phyloP scores from a whole-genome alignment of 2,113 vertebrate species.

The Campylomormyrus numenius region DNA sequence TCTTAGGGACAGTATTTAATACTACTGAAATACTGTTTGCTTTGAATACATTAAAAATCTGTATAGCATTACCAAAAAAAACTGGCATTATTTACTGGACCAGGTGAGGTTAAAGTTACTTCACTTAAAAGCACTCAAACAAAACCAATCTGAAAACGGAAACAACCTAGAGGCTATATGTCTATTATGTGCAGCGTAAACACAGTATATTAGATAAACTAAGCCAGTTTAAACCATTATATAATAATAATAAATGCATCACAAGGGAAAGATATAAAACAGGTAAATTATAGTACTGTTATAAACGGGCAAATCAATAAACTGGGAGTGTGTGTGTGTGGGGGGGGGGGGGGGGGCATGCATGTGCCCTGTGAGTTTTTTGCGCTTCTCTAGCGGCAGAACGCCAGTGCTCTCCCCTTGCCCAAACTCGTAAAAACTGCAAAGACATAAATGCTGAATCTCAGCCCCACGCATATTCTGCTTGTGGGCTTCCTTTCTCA shows the following conservation, averaged over 20 bases:
- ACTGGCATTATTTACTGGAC: background rate
- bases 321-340: background rate
- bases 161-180: background rate
- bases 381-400: too few relatives aligned
- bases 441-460: background rate
- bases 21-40: background rate
- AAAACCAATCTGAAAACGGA: background rate
- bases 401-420: background rate
- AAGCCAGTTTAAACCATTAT: background rate
- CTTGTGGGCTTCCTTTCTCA: background rate
- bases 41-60: background rate
- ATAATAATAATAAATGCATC: background rate
- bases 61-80: background rate
- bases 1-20: background rate
- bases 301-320: background rate
- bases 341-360: too few relatives aligned
- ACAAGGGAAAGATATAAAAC: background rate
- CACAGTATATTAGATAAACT: background rate
- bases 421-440: background rate
- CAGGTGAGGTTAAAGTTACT: background rate
- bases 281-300: background rate
- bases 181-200: background rate
- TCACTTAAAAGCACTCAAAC: background rate
- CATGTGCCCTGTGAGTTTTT: too few relatives aligned
- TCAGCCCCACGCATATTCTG: background rate